Evolutionary conservation across 2,797 vertebrate species (phyloP).

Genomic region (Coccyzus lansbergi): DNA sequence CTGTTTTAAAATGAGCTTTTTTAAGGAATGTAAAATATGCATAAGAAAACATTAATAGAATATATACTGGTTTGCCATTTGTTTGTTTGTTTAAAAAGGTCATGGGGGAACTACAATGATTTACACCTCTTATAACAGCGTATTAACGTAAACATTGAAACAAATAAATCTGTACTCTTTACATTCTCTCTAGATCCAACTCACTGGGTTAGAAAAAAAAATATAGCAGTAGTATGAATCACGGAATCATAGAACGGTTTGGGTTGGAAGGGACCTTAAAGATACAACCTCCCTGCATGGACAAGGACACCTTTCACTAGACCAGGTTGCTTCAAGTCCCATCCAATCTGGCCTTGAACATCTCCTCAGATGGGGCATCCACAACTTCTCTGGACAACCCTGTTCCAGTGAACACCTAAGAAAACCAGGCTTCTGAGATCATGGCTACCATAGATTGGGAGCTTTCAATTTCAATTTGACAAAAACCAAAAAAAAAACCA

Average conservation of each 20-base stretch:
- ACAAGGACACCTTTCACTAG: too few species aligned
- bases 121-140: background rate
- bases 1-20: background rate
- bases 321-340: too few species aligned
- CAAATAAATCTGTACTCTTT: background rate
- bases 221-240: background rate
- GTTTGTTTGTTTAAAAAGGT: background rate
- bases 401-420: background rate
- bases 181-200: background rate
- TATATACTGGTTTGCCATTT: background rate
- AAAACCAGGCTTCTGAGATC: slow-evolving; percentile 2
- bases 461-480: slow-evolving; percentile 20
- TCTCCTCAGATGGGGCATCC: too few species aligned
- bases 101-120: background rate
- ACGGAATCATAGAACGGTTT: too few species aligned
- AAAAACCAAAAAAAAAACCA: background rate
- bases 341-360: too few species aligned
- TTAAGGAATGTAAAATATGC: background rate
- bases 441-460: background rate
- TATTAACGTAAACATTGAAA: background rate
- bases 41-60: background rate
- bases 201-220: background rate
- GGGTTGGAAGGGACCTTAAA: too few species aligned
- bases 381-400: too few species aligned
- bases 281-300: too few species aligned